Evolutionary conservation across 2,888 invertebrate genomes (phyloP), one percentile per base, ranked within the genome.

Genomic region (Spisula subtruncata): DNA sequence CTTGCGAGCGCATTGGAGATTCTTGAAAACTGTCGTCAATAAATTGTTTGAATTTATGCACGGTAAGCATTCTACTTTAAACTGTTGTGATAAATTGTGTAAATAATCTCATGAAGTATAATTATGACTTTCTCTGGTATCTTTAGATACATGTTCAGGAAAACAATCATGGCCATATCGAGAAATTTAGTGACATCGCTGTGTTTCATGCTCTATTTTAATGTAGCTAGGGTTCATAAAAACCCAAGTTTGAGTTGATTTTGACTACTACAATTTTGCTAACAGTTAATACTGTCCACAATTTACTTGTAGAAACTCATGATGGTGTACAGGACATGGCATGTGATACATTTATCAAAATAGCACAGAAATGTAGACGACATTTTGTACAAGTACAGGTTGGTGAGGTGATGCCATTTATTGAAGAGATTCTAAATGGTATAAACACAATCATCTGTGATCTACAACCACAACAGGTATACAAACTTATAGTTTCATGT

Each of bases 321-420:
- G 99, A 99, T 97, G 99, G 99, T 95, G 99, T 99, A 48, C 99
- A 99, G 97, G 99, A 99, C 96, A 99, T 99, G 99, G 99, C 99
- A 90, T 99, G 99, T 97, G 99, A 99, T 97, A 99, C 99, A 71
- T 99, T 99, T 97, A 99, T 99, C 94, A 99, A 99, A 97, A 99
- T 99, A 96, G 99, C 99, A 51, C 98, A 99, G 95, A 99, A 99
- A 97, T 99, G 99, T 97, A 98, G 99, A 92, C 98, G 99, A 95
- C 99, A 99, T 97, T 99, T 99, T 97, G 99, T 99, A 32, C 99
- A 97, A 94, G 98, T 98, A 79, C 99, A 99, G 97, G 98, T 98
- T 92, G 99, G 99, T 75, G 99, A 99, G 97, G 98, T 98, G 66
- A 98, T 98, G 97, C 99, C 99, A 83, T 99, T 99, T 97, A 99